phyloP scores from a whole-genome alignment of 2,113 vertebrate species.

The Pungitius pungitius region DNA sequence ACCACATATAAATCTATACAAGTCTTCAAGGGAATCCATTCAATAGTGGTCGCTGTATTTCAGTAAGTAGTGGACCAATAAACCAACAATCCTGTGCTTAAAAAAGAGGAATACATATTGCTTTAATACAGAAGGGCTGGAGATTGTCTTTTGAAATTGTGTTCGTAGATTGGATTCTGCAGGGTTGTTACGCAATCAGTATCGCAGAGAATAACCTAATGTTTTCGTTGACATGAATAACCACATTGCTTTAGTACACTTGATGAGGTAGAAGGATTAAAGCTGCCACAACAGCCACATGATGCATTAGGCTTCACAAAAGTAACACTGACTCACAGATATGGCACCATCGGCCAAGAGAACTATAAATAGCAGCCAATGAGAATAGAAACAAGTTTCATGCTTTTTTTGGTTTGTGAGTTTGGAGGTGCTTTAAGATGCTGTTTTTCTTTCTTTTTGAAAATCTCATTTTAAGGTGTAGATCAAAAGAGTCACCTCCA shows the following conservation, averaged over 20 bases:
- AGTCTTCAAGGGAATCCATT: not conserved
- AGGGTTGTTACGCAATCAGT: not conserved
- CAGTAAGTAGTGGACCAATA: not conserved
- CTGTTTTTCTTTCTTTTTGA: too few species aligned
- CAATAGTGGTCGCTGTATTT: not conserved
- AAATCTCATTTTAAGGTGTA: too few species aligned
- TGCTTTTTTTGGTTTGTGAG: too few species aligned
- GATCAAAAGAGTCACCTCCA: too few species aligned
- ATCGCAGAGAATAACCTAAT: not conserved
- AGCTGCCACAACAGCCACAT: constrained; percentile 14
- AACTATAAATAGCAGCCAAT: constrained; percentile 10
- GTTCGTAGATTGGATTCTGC: not conserved
- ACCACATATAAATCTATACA: not conserved
- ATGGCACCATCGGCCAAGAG: constrained; percentile 5
- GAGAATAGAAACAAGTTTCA: not conserved
- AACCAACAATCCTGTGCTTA: not conserved
- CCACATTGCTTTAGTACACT: not conserved
- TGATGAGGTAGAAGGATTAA: not conserved
- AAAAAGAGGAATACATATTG: not conserved
- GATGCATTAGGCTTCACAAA: constrained; percentile 14
- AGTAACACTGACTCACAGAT: not conserved
- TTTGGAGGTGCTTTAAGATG: too few species aligned
- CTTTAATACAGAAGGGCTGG: not conserved
- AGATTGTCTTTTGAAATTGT: not conserved
- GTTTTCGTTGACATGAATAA: not conserved